Conservation (phyloP, 2,797 vertebrate species). For the Harpagifer antarcticus region DNA sequence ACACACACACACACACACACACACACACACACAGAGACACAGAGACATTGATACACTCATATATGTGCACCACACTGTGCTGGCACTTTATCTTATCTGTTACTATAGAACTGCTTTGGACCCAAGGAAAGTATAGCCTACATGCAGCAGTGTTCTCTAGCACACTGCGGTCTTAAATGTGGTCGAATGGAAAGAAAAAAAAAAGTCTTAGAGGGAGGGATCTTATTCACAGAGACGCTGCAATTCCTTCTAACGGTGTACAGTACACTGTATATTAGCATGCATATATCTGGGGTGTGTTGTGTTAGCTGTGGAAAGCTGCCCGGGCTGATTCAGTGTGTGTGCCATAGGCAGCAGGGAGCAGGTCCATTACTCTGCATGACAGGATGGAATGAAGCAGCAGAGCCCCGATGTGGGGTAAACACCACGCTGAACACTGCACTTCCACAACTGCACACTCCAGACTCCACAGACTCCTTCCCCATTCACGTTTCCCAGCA, state of each 20-base stretch:
- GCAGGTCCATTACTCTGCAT: conserved; percentile 76
- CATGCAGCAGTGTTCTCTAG: conserved; percentile 52
- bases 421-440: conserved; percentile 65
- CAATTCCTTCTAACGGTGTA: conserved; percentile 50
- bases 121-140: conserved; percentile 59
- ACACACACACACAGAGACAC: conserved; percentile 44
- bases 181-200: conserved; percentile 26
- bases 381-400: conserved; percentile 74
- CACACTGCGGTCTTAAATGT: conserved; percentile 46
- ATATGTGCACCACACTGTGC: conserved; percentile 56
- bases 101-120: conserved; percentile 56
- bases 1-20: conserved; percentile 68
- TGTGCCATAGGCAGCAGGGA: conserved; percentile 65
- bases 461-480: conserved; percentile 41
- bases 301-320: conserved; percentile 40
- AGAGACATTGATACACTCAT: conserved; percentile 36
- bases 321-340: conserved; percentile 59
- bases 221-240: conserved; percentile 42
- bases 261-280: conserved; percentile 45
- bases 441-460: conserved; percentile 56
- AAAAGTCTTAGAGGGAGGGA: conserved; percentile 31
- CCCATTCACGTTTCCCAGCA: conserved; percentile 60
- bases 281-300: conserved; percentile 53
- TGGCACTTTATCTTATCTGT: conserved; percentile 69
- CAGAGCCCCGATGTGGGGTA: conserved; percentile 65